phyloP scores from a whole-genome alignment of 2,797 vertebrate genomes.

The Etheostoma perlongum region DNA sequence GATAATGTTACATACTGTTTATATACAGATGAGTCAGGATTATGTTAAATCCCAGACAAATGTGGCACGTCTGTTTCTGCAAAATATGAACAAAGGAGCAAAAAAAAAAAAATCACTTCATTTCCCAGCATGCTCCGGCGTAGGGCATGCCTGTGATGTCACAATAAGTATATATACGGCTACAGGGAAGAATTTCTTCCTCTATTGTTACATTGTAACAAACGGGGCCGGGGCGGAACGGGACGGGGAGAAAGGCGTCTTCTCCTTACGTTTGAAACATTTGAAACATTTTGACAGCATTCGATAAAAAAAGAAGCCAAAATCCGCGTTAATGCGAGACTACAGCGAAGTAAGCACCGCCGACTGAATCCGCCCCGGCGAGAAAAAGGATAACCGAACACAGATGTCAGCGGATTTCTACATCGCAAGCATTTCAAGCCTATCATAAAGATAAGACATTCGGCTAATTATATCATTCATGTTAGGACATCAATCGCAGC shows the following conservation, averaged over 20 bases:
- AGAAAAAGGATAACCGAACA: conserved; percentile 68
- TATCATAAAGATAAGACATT: conserved; percentile 62
- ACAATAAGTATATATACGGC: conserved; percentile 81
- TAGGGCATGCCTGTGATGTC: conserved; percentile 78
- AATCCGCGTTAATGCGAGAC: conserved; percentile 46
- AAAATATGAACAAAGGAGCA: conserved; percentile 62
- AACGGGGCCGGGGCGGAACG: conserved; percentile 78
- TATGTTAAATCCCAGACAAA: neutral
- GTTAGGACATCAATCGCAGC: conserved; percentile 46
- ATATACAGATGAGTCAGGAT: neutral
- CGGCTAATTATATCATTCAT: conserved; percentile 52
- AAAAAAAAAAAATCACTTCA: conserved; percentile 43
- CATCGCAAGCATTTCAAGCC: conserved; percentile 57
- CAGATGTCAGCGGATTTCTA: conserved; percentile 80
- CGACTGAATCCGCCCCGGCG: conserved; percentile 74
- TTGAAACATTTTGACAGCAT: conserved; percentile 50
- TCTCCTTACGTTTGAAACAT: conserved; percentile 51
- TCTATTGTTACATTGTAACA: conserved; percentile 88
- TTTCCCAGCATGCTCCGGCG: conserved; percentile 75
- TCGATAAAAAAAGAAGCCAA: neutral
- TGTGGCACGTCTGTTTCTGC: neutral
- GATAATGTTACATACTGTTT: neutral
- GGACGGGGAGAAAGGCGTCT: conserved; percentile 70
- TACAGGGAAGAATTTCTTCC: conserved; percentile 78
- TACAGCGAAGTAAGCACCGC: conserved; percentile 52